These are phyloP conservation scores for Chionoecetes opilio DNA, from an alignment of 1,140 invertebrate genomes.

Conservation along the genomic window DNA sequence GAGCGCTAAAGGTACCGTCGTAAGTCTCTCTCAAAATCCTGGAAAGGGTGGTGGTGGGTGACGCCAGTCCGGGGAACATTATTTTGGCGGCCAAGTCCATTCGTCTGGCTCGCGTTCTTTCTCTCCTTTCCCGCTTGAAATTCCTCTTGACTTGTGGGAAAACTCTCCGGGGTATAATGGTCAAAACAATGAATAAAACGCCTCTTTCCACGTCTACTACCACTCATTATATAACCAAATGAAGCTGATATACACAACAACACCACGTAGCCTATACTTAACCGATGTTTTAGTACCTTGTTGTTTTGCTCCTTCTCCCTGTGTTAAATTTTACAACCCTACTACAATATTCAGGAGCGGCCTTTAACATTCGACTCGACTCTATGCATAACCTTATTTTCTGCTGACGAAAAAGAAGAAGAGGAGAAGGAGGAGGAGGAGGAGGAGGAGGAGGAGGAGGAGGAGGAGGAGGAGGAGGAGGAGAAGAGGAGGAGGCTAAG, in stretches of 20 bases:
- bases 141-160: not conserved
- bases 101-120: not conserved
- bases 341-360: not conserved
- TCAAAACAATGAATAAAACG: not conserved
- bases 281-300: not conserved
- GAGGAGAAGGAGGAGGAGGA: no score
- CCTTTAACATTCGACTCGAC: not conserved
- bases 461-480: no score
- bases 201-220: not conserved
- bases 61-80: not conserved
- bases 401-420: not conserved
- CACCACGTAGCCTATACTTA: not conserved
- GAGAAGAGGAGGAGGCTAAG: not conserved
- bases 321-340: not conserved
- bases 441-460: no score
- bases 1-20: not conserved
- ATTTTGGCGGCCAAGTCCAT: not conserved
- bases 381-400: not conserved
- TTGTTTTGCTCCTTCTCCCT: not conserved
- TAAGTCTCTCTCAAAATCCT: not conserved
- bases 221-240: not conserved
- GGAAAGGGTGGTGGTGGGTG: not conserved
- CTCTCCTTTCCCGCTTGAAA: not conserved
- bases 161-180: not conserved
- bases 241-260: not conserved